Conservation (phyloP, 2,888 invertebrate species). For the Crocallis elinguaria region DNA sequence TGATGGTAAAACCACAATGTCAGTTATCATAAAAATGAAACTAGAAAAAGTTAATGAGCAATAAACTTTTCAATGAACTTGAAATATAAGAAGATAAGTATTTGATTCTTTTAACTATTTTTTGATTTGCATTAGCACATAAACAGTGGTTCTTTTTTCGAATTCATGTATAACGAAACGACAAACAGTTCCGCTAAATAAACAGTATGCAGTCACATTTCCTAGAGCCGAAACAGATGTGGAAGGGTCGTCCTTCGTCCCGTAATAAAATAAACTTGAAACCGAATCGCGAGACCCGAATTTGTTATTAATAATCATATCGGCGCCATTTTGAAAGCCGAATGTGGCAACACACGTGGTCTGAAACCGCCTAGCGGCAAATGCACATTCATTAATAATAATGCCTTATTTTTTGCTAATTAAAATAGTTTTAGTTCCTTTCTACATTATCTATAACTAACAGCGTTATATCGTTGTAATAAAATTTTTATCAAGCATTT, state of each 20-base stretch:
- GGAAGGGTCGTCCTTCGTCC: conserved; percentile 63
- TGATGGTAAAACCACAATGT: too few relatives aligned
- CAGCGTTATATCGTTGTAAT: too few relatives aligned
- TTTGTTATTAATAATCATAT: conserved; percentile 82
- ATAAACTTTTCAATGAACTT: too few relatives aligned
- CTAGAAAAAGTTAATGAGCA: too few relatives aligned
- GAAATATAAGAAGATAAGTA: too few relatives aligned
- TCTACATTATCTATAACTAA: too few relatives aligned
- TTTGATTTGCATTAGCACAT: too few relatives aligned
- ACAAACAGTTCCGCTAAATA: conserved; percentile 71
- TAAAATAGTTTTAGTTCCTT: neutral
- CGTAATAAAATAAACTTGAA: conserved; percentile 70
- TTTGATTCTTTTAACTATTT: too few relatives aligned
- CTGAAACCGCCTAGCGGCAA: conserved; percentile 18
- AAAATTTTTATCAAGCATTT: too few relatives aligned
- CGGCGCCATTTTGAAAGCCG: conserved; percentile 76
- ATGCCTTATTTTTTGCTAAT: conserved; percentile 11
- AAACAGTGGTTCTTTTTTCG: neutral
- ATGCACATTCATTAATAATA: conserved; percentile 26
- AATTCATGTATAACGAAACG: conserved; percentile 36
- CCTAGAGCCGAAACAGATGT: conserved; percentile 75
- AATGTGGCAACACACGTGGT: conserved; percentile 53
- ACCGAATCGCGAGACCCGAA: conserved; percentile 68
- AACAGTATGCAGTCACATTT: conserved; percentile 67
- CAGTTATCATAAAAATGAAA: too few relatives aligned